phyloP scores from a whole-genome alignment of 2,797 vertebrate genomes.

The Myiotriccus ornatus region DNA sequence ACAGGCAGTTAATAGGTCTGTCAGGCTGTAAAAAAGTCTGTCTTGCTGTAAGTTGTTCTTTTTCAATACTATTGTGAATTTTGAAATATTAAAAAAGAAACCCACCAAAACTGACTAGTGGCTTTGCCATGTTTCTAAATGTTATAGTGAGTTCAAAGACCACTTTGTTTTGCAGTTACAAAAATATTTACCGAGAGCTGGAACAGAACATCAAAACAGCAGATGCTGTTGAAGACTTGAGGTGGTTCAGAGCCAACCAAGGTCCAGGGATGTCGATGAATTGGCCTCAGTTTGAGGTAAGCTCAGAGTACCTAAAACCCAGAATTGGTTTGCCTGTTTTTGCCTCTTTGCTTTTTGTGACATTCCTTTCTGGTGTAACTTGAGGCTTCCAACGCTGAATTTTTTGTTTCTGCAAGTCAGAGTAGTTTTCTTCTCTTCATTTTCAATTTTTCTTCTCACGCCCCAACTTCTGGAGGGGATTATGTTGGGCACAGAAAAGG shows the following conservation, averaged over 20 bases:
- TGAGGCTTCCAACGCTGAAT: not conserved
- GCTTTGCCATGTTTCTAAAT: not conserved
- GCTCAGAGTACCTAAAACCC: not conserved
- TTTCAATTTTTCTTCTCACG: not conserved
- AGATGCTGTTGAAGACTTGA: slow-evolving; percentile 89
- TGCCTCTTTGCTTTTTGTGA: not conserved
- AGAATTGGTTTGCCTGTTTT: not conserved
- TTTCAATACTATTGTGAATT: not conserved
- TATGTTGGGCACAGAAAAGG: not conserved
- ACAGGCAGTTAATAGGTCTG: not conserved
- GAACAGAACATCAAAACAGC: slow-evolving; percentile 87
- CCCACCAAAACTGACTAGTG: not conserved
- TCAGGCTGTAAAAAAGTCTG: not conserved
- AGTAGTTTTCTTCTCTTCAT: not conserved
- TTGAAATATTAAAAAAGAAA: not conserved
- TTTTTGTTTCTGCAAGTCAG: not conserved
- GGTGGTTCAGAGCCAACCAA: slow-evolving; percentile 92
- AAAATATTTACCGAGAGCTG: slow-evolving; percentile 87
- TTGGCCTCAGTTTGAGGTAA: slow-evolving; percentile 99
- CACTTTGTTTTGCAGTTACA: slow-evolving; percentile 80
- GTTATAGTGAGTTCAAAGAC: not conserved
- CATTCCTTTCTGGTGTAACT: not conserved
- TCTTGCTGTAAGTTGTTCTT: not conserved
- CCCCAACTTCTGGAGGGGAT: not conserved
- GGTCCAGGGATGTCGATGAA: slow-evolving; percentile 98